These are phyloP conservation scores for Nymphalis c-album DNA, from an alignment of 2,888 invertebrate species.

Conservation along the genomic window DNA sequence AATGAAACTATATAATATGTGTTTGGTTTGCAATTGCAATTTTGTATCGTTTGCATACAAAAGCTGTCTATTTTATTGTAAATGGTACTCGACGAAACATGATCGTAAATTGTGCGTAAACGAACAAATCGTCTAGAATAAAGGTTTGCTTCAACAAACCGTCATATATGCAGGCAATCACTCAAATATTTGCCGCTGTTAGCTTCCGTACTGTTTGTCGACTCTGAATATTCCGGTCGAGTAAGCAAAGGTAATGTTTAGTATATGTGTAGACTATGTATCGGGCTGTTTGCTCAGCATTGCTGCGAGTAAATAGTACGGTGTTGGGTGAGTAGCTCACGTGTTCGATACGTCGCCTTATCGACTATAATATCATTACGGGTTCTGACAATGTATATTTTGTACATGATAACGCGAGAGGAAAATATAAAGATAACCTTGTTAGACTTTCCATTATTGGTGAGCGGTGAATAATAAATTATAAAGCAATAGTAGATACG, in stretches of 20 bases:
- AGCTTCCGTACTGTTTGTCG: conserved; percentile 44
- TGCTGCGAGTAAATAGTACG: conserved; percentile 41
- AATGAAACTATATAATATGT: neutral
- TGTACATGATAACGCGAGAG: conserved; percentile 1
- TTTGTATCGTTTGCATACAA: neutral
- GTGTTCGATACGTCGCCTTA: conserved; percentile 35
- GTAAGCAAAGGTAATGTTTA: conserved; percentile 56
- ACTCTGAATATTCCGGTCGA: conserved; percentile 45
- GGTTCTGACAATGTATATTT: conserved; percentile 11
- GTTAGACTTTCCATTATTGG: neutral
- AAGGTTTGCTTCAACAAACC: conserved; percentile 26
- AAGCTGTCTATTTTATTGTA: conserved; percentile 15
- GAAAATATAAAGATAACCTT: conserved; percentile 3
- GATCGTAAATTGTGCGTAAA: conserved; percentile 23
- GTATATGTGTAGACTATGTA: conserved; percentile 41
- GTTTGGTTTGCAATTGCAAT: too few species aligned
- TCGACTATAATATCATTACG: conserved; percentile 22
- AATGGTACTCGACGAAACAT: conserved; percentile 15
- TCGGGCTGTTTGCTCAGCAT: conserved; percentile 42
- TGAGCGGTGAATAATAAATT: conserved; percentile 5
- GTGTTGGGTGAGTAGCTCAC: conserved; percentile 32
- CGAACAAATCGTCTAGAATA: conserved; percentile 18
- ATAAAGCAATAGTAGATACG: too few species aligned
- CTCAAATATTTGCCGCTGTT: conserved; percentile 61
- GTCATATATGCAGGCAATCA: conserved; percentile 53